Conservation (phyloP, 2,797 vertebrate species). For the Macrochelys suwanniensis region DNA sequence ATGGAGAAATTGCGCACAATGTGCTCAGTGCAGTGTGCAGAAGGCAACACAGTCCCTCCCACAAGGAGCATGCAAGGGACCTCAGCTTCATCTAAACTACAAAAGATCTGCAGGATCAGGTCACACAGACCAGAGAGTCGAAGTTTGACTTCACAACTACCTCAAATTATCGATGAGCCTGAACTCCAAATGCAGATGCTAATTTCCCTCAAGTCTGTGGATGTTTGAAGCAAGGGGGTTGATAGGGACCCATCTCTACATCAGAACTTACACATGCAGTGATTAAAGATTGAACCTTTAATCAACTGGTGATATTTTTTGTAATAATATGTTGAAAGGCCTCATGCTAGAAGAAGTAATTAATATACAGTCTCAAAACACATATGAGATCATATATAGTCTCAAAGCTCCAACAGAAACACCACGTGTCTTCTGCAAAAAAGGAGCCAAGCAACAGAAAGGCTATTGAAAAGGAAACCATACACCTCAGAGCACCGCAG, state of each 20-base stretch:
- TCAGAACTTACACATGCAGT: neutral
- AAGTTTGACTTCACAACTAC: neutral
- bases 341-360: conserved; percentile 12
- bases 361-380: neutral
- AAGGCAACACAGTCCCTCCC: neutral
- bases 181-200: neutral
- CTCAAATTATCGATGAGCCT: conserved; percentile 18
- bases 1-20: conserved; percentile 49
- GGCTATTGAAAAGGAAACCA: neutral
- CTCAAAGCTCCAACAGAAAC: neutral
- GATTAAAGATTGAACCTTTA: neutral
- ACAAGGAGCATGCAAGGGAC: neutral
- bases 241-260: neutral
- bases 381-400: neutral
- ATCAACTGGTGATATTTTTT: neutral
- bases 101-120: conserved; percentile 49
- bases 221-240: neutral
- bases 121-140: neutral
- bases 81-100: neutral
- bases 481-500: neutral
- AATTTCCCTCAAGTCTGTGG: conserved; percentile 23
- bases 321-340: neutral
- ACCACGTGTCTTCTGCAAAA: neutral
- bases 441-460: neutral
- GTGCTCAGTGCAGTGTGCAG: neutral